Evolutionary conservation across 2,888 invertebrate genomes (phyloP).

Genomic region (Apamea monoglypha): DNA sequence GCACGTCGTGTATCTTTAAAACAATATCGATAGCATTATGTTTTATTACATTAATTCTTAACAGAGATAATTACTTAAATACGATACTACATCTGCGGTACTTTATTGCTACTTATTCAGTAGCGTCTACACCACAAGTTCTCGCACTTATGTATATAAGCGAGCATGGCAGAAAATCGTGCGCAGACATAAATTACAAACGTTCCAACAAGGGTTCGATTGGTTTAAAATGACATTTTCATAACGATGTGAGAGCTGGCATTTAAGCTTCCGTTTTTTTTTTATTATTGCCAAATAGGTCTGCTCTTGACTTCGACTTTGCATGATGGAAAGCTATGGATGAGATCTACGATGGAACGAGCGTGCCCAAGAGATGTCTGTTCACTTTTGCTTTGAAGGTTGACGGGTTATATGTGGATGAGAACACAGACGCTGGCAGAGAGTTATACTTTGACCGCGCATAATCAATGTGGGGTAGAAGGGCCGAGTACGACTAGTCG

Average conservation of each 20-base stretch:
- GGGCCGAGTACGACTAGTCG: not conserved
- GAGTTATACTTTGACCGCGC: not conserved
- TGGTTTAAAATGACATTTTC: not conserved
- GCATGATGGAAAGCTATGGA: not conserved
- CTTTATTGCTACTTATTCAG: not conserved
- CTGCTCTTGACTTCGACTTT: not conserved
- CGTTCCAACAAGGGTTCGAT: not conserved
- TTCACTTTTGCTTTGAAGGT: not conserved
- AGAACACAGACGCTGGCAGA: not conserved
- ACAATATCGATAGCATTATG: not conserved
- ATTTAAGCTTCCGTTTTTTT: not conserved
- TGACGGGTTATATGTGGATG: not conserved
- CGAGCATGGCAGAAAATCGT: not conserved
- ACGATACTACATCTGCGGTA: not conserved
- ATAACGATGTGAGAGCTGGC: not conserved
- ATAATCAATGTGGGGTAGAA: not conserved
- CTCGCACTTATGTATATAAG: not conserved
- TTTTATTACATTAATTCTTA: not conserved
- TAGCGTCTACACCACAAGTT: not conserved
- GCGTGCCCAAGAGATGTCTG: not conserved
- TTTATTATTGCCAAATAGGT: not conserved
- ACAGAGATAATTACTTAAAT: not conserved
- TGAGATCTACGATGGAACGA: not conserved
- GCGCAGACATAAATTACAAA: too few species aligned
- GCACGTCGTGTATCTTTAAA: conserved; percentile 8